Conservation (phyloP, 2,888 invertebrate genomes). For the Macrophya alboannulata region DNA sequence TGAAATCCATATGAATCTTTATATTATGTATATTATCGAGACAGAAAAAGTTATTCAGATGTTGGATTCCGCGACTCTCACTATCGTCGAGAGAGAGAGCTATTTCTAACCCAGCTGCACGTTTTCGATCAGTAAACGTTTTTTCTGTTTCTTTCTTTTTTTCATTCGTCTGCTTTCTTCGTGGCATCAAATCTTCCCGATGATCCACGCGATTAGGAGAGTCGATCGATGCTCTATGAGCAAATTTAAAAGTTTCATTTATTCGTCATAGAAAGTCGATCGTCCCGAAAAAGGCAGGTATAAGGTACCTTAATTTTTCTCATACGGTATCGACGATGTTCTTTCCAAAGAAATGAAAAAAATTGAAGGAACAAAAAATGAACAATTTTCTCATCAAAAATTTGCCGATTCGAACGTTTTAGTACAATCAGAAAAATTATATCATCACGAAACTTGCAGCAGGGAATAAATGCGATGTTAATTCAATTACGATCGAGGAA, state of each 20-base stretch:
- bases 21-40: neutral
- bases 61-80: conserved; percentile 17
- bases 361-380: too few relatives aligned
- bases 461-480: too few relatives aligned
- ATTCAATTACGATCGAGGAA: too few relatives aligned
- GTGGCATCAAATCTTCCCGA: neutral
- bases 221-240: neutral
- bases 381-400: too few relatives aligned
- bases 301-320: neutral
- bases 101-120: conserved; percentile 15
- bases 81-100: neutral
- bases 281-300: neutral
- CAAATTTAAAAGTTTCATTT: neutral
- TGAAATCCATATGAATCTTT: neutral
- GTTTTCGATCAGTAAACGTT: neutral
- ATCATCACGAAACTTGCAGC: neutral
- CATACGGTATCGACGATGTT: neutral
- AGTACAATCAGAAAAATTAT: neutral
- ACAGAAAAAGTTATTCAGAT: neutral
- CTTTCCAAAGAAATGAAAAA: neutral
- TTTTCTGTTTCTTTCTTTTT: neutral
- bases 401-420: too few relatives aligned
- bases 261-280: conserved; percentile 3
- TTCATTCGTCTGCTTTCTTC: conserved; percentile 10
- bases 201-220: conserved; percentile 3